phyloP scores from a whole-genome alignment of 2,797 vertebrate genomes.

The Syngnathus acus region DNA sequence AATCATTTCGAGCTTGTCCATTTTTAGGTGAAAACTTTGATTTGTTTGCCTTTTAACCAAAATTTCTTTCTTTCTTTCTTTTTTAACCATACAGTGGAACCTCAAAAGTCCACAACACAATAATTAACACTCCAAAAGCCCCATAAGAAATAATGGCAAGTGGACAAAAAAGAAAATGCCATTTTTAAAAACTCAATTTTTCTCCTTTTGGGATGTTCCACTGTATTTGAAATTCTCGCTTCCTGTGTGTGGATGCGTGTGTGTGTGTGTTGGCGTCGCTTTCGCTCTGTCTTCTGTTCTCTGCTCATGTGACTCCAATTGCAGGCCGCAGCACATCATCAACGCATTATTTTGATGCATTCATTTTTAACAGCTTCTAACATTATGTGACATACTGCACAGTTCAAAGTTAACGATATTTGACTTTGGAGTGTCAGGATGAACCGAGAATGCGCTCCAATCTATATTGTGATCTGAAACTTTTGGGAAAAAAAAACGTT shows the following conservation, averaged over 20 bases:
- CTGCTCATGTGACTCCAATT: constrained; percentile 20
- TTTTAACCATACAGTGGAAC: not conserved
- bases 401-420: not conserved
- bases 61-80: not conserved
- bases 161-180: not conserved
- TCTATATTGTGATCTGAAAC: too few species aligned
- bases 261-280: constrained; percentile 5
- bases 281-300: constrained; percentile 18
- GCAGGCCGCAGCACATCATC: constrained; percentile 32
- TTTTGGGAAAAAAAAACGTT: not conserved
- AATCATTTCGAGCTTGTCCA: not conserved
- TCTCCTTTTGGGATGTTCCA: not conserved
- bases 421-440: not conserved
- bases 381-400: too few species aligned
- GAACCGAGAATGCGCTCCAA: too few species aligned
- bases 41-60: not conserved
- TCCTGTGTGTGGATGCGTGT: not conserved
- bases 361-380: not conserved
- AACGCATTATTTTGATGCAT: constrained; percentile 18
- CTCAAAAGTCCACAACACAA: not conserved
- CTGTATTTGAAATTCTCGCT: not conserved
- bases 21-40: not conserved
- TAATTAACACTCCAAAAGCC: not conserved
- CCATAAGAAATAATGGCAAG: not conserved
- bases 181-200: not conserved